Base-by-base conservation (phyloP, 2,113 vertebrate genomes). In the Melanerpes aurifrons region DNA sequence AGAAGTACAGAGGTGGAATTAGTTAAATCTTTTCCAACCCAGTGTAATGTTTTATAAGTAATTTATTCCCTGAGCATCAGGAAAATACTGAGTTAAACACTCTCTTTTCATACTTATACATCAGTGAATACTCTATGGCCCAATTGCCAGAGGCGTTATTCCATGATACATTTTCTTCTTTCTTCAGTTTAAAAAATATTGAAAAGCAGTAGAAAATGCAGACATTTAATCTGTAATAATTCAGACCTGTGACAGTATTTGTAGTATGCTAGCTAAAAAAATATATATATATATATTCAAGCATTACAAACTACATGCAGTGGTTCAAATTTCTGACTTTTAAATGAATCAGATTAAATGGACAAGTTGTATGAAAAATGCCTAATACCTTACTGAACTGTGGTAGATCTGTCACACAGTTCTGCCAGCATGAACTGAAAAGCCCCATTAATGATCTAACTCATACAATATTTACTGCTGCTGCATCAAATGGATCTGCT, bases 401-500 rank as follows among this genome's bases (percentile, higher is more conserved):
- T 72, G 57, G 10, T 37, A 97, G 76, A 45, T 54, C 45, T 87
- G 94, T 96, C 58, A 83, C 58, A 83, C 53, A 9, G 40, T 95
- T 95, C 45, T 78, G 31, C 29, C 76, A 94, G 48, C 7, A 24
- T 69, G 62, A 80, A 96, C 91, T 95, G 86, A 95, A 94, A 97
- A 97, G 74, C 61, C 82, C 89, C 93, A 92, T 97, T 98, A 98
- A 97, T 92, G 76, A 73, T 93, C 92, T 72, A 66, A 62, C 83
- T 98, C 88, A 97, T 97, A 87, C 69, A 98, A 96, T 97, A 98
- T 98, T 98, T 97, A 97, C 94, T 90, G 73, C 77, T 92, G 64
- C 76, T 96, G 67, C 92, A 85, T 96, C 94, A 96, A 97, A 94
- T 74, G 92, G 71, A 58, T 95, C 91, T 92, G 72, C 92, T 95